Evolutionary conservation across 2,888 invertebrate species (phyloP).

Genomic region (Caradrina kadenii): DNA sequence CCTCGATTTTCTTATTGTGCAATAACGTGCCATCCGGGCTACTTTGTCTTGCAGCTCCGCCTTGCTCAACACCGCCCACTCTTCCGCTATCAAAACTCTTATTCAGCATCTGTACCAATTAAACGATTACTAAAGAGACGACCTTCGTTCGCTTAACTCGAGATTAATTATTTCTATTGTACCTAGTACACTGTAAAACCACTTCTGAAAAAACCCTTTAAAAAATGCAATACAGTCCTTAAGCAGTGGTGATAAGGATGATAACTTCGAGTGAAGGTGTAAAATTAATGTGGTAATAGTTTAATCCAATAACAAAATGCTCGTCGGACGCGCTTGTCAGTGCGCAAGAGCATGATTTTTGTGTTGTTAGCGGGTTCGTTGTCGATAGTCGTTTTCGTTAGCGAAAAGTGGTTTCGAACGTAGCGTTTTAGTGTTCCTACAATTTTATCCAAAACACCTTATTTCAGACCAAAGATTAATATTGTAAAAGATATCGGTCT

Average conservation of each 20-base stretch:
- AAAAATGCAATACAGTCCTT: constrained; percentile 40
- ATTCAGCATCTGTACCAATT: constrained; percentile 77
- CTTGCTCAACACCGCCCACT: constrained; percentile 65
- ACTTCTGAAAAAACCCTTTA: constrained; percentile 25
- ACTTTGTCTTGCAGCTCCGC: constrained; percentile 28
- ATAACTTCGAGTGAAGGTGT: background rate
- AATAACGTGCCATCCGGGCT: background rate
- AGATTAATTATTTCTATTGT: constrained; percentile 85
- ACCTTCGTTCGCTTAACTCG: constrained; percentile 76
- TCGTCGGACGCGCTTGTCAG: constrained; percentile 70
- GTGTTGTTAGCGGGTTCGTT: constrained; percentile 43
- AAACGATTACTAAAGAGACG: constrained; percentile 75
- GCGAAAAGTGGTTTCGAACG: constrained; percentile 17
- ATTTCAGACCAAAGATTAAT: background rate
- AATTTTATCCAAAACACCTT: too few species aligned
- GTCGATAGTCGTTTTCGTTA: constrained; percentile 41
- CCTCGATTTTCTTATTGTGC: background rate
- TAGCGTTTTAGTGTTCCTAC: too few species aligned
- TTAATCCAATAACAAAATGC: constrained; percentile 74
- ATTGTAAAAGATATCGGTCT: background rate
- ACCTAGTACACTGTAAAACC: constrained; percentile 64
- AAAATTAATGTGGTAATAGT: constrained; percentile 56
- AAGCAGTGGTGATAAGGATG: constrained; percentile 12
- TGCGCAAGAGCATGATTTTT: constrained; percentile 62
- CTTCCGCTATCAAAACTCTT: constrained; percentile 56